A percentile compares a stretch with the other conserved stretches of the same genome.
Conservation (phyloP, 2,888 invertebrate species). For the Drosophila paranaensis region DNA sequence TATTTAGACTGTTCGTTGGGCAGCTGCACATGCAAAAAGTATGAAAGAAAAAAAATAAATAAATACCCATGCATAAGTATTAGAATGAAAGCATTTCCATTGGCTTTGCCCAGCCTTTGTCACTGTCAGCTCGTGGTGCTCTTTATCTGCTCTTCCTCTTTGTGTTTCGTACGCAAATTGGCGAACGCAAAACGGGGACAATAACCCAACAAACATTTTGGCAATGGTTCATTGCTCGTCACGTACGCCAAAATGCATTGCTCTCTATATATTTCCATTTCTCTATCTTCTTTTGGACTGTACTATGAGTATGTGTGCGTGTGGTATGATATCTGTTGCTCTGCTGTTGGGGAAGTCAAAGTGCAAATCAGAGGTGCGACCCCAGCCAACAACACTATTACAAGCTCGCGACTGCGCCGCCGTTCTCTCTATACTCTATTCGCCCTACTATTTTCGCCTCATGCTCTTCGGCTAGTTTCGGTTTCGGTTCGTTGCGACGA, state of each 20-base stretch:
- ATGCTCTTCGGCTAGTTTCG: constrained; percentile 23
- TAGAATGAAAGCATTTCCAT: constrained; percentile 61
- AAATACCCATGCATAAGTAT: constrained; percentile 24
- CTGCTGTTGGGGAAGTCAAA: constrained; percentile 48
- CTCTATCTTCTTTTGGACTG: constrained; percentile 1
- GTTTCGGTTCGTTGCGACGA: constrained; percentile 21
- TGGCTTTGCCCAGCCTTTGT: constrained; percentile 40
- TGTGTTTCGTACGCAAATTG: constrained; percentile 66
- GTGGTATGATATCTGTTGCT: constrained; percentile 40
- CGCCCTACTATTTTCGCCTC: constrained; percentile 7
- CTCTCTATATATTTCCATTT: constrained; percentile 1
- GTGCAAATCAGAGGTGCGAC: constrained; percentile 57
- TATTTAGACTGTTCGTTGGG: constrained; percentile 6
- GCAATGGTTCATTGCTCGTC: constrained; percentile 50
- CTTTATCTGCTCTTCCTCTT: constrained; percentile 57
- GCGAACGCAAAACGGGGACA: constrained; percentile 66
- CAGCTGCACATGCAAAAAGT: constrained; percentile 41
- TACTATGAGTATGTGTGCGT: constrained; percentile 2
- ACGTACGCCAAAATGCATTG: constrained; percentile 63
- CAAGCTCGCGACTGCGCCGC: constrained; percentile 17
- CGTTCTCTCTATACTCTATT: constrained; percentile 11
- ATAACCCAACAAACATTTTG: constrained; percentile 71
- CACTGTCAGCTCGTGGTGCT: constrained; percentile 28
- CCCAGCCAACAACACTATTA: constrained; percentile 27
- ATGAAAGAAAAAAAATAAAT: neutral